Evolutionary conservation across 2,797 vertebrate species (phyloP), one percentile per base, ranked within the genome.

Genomic region (Glyptemys insculpta): DNA sequence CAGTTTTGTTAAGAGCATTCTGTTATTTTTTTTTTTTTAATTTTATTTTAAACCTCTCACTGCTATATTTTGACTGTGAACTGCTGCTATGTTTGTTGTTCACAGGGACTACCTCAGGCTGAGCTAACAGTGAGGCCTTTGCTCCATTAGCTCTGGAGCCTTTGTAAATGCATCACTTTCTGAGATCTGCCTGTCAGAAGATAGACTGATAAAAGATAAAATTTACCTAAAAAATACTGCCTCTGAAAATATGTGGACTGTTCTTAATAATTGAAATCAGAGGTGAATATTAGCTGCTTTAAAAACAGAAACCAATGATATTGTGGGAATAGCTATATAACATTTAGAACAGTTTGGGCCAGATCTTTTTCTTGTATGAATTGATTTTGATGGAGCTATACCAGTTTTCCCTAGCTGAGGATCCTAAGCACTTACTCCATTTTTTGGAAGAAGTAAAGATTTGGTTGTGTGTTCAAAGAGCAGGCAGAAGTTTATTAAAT

Each of bases 131-230:
- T 74, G 81, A 83, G 44, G 21, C 78, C n/a, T 87, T 41, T 92
- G 23, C 59, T 83, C 25, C 29, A 3, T 14, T 81, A 52, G 47
- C n/a, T 78, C 9, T 81, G 85, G 50, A 29, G 68, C 65, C 86
- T 76, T 27, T 57, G 76, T 83, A 81, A 88, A 86, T 41, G 12
- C 27, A 25, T 83, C 3, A 4, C 8, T 3, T 19, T 34, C 88
- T 72, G 68, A 83, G 52, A 37, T 79, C 47, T 83, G n/a, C 81
- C 52, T 82, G 31, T 83, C 34, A 79, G 59, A 90, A 85, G 54
- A 47, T 56, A 21, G 41, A 6, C 72, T 29, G 41, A 44, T 44
- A 41, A 47, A 47, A 47, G 23, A 41, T 47, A 76, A 72, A 47
- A 47, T 47, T 25, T 27, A 76, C 6, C 10, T 81, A 76, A 68